phyloP scores from a whole-genome alignment of 2,888 invertebrate species.

The Ceraclea dissimilis region DNA sequence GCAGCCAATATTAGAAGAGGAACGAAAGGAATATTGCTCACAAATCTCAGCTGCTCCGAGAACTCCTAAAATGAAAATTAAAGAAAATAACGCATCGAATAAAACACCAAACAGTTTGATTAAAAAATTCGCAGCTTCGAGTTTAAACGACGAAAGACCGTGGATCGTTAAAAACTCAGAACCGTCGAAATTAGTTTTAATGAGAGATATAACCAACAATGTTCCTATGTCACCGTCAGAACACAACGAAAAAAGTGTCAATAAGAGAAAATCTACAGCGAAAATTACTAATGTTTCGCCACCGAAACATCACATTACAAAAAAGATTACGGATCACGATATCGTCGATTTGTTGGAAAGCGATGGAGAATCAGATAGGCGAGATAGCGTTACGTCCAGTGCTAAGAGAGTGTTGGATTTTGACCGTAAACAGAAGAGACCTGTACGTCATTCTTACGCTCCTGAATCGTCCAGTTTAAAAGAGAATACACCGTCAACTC shows the following conservation, averaged over 20 bases:
- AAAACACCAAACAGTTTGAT: constrained; percentile 41
- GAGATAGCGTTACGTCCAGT: constrained; percentile 21
- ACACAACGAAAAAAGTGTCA: constrained; percentile 22
- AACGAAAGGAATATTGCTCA: constrained; percentile 29
- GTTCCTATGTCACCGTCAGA: constrained; percentile 34
- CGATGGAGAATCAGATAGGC: constrained; percentile 36
- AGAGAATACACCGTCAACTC: not conserved
- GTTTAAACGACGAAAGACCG: constrained; percentile 33
- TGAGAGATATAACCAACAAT: constrained; percentile 40
- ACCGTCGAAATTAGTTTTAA: constrained; percentile 41
- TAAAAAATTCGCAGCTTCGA: constrained; percentile 36
- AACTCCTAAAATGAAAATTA: constrained; percentile 35
- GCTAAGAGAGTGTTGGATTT: constrained; percentile 23
- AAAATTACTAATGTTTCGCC: constrained; percentile 8
- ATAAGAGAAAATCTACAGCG: constrained; percentile 17
- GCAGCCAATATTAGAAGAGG: constrained; percentile 42
- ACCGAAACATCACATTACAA: constrained; percentile 6
- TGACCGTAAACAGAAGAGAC: constrained; percentile 7
- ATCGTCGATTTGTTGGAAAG: constrained; percentile 36
- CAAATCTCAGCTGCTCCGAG: constrained; percentile 33
- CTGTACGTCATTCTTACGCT: constrained; percentile 35
- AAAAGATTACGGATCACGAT: constrained; percentile 36
- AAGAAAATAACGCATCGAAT: constrained; percentile 23
- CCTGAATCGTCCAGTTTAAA: constrained; percentile 16
- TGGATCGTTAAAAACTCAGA: constrained; percentile 45